Base-by-base conservation (phyloP, 2,113 vertebrate genomes). In the Paedocypris sp. region DNA sequence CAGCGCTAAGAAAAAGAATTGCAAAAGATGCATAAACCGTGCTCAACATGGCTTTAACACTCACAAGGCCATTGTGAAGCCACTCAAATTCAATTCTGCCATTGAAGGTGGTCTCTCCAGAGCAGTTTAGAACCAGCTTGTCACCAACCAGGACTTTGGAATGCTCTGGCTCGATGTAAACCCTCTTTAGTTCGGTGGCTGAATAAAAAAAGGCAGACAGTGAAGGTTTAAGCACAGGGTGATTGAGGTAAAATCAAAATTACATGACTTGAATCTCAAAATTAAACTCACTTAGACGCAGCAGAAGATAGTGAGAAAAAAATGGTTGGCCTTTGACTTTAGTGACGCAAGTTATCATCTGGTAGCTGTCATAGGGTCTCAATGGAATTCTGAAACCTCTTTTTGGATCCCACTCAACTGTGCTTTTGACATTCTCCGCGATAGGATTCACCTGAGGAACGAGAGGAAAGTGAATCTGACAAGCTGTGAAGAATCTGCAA, bases 341-440 rank as follows among this genome's bases (percentile, higher is more conserved):
- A 2, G 83, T 77, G 0, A 16, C 20, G 70, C 92, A 95, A 0
- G 3, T 67, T 47, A 93, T 64, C 0, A 77, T 1, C 2, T 1
- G 12, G 20, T 82, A 81, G 4, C 15, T 52, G 41, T 75, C 66
- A 2, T 22, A 33, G 3, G 71, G 18, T 2, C 64, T 42, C 0
- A 77, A 82, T 5, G 80, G 81, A 61, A 94, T 79, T 36, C 11
- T 63, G 71, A 94, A 92, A 6, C 92, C 91, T 60, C 67, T 80
- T 69, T 6, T 85, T 7, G 92, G 86, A 74, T 94, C 83, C 90
- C 90, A 95, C 4, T 46, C 1, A 6, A 39, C 47, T 11, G 6
- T 5, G 10, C 61, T n/a, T 3, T 3, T 10, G 1, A 56, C n/a
- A 4, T 58, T 1, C 1, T 65, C 11, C 20, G 20, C 3, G 13